Evolutionary conservation across 1,140 invertebrate genomes (phyloP).

Genomic region (Phortica variegata): DNA sequence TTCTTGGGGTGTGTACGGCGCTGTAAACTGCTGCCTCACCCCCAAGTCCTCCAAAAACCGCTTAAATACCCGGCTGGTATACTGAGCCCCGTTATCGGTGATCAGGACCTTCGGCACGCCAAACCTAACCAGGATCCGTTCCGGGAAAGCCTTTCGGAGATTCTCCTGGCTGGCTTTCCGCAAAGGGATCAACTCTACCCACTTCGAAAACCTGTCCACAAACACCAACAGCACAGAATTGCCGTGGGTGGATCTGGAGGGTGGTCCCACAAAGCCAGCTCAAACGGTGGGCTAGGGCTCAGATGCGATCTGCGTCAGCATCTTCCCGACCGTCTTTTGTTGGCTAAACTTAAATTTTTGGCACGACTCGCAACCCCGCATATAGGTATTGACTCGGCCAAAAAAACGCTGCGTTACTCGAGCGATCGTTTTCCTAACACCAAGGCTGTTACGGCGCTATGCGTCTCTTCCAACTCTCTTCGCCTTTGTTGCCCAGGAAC

Average conservation of each 20-base stretch:
- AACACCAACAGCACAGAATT: constrained; percentile 5
- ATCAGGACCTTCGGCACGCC: not conserved
- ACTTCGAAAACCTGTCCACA: constrained; percentile 7
- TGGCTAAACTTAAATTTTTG: no score
- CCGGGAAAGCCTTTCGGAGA: not conserved
- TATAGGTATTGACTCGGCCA: no score
- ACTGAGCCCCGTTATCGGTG: not conserved
- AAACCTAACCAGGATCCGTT: not conserved
- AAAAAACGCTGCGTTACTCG: no score
- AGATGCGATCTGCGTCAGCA: no score
- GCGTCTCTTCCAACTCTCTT: no score
- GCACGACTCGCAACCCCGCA: no score
- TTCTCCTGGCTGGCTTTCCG: constrained; percentile 3
- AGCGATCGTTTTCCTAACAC: no score
- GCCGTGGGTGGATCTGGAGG: constrained; percentile 3
- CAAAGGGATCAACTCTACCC: not conserved
- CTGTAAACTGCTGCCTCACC: not conserved
- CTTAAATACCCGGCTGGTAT: not conserved
- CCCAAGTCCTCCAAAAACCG: not conserved
- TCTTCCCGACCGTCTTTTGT: no score
- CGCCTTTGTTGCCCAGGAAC: no score
- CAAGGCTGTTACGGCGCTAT: no score
- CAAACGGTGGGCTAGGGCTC: not conserved
- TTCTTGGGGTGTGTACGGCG: not conserved
- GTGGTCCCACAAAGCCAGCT: constrained; percentile 4